Conservation (phyloP, 2,113 vertebrate species). For the Zingel zingel region DNA sequence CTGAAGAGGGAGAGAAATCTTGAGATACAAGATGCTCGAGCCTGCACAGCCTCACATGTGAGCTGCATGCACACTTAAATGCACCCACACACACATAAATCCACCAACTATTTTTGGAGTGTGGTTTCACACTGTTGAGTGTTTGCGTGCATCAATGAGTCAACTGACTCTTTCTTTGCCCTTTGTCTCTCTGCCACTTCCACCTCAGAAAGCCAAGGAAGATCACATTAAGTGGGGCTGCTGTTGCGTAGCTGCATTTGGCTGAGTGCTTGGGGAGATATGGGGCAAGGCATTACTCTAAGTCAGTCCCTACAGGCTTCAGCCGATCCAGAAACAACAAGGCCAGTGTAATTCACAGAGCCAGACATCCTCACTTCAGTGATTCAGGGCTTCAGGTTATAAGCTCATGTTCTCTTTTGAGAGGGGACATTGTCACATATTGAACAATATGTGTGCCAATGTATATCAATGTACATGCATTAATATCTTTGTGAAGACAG, state of each 20-base stretch:
- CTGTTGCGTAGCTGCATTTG: conserved; percentile 80
- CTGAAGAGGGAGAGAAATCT: conserved; percentile 70
- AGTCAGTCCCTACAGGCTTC: conserved; percentile 79
- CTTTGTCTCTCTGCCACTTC: conserved; percentile 78
- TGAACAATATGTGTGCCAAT: conserved; percentile 39
- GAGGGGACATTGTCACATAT: conserved; percentile 49
- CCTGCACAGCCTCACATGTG: conserved; percentile 61
- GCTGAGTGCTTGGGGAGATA: conserved; percentile 81
- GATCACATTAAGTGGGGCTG: conserved; percentile 83
- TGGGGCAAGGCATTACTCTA: conserved; percentile 82
- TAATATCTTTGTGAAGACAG: not conserved
- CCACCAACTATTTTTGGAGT: conserved; percentile 71
- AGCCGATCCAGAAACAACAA: conserved; percentile 80
- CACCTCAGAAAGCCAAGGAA: conserved; percentile 78
- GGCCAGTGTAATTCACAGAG: conserved; percentile 78
- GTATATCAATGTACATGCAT: conserved; percentile 5
- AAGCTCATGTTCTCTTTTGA: conserved; percentile 63
- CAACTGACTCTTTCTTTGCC: conserved; percentile 72
- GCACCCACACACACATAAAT: conserved; percentile 52
- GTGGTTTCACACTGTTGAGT: conserved; percentile 57
- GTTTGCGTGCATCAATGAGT: conserved; percentile 68
- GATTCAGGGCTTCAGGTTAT: conserved; percentile 68
- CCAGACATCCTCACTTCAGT: conserved; percentile 78
- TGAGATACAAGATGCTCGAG: conserved; percentile 65
- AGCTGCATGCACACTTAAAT: conserved; percentile 58